Conservation (phyloP, 2,113 vertebrate species). For the Trochalopteron elliotii region DNA sequence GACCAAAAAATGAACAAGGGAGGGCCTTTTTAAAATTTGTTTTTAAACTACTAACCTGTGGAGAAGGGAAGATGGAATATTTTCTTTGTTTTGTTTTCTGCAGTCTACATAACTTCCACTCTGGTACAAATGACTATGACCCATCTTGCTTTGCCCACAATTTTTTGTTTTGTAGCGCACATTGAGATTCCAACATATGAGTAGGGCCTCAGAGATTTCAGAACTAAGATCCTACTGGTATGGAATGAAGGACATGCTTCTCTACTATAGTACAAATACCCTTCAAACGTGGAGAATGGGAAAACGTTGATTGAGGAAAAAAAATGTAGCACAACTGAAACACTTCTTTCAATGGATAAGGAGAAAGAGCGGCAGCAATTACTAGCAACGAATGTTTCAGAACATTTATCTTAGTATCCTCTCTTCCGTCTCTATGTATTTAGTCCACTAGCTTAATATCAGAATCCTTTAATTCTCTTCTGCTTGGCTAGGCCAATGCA, state of each 20-base stretch:
- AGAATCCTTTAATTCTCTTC: not conserved
- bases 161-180: not conserved
- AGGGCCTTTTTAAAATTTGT: fast-evolving
- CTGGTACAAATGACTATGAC: not conserved
- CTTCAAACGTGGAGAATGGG: not conserved
- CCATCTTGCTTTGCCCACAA: not conserved
- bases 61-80: not conserved
- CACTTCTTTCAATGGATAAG: not conserved
- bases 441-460: not conserved
- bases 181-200: not conserved
- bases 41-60: not conserved
- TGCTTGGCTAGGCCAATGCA: not conserved
- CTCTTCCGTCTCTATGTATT: not conserved
- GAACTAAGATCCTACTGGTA: not conserved
- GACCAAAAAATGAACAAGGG: not conserved
- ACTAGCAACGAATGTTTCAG: not conserved
- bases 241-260: not conserved
- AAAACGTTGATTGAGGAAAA: not conserved
- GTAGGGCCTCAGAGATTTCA: not conserved
- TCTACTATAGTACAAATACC: not conserved
- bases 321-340: not conserved
- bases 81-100: conserved; percentile 3
- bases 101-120: not conserved
- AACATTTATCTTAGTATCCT: not conserved
- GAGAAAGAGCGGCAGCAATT: not conserved